Base-by-base conservation (phyloP, 2,113 vertebrate species). In the Gopherus flavomarginatus region DNA sequence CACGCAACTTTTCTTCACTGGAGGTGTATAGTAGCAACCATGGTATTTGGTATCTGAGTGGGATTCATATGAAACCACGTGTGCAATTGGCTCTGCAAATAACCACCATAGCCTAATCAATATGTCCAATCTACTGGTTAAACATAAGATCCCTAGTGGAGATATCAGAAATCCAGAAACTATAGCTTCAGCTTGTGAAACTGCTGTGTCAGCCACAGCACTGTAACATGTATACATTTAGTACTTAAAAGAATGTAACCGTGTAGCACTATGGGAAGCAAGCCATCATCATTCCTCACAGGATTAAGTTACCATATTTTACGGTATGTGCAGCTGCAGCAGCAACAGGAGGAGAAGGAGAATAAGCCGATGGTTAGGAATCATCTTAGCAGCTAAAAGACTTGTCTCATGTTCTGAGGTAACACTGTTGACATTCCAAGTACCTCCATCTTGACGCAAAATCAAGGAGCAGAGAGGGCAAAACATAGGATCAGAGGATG, bases 71-170 rank as follows among this genome's bases (percentile, higher is more conserved):
- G 87, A 96, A 94, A 42, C 90, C 0, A 1, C 26, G 59, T 89
- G 94, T 86, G 78, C 54, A 93, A 85, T 86, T 87, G 97, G 81
- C 94, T 94, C 59, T 94, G 88, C 85, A 96, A 96, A 96, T 92
- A 94, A 86, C 69, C 53, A 38, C 79, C 0, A 0, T 77, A 42
- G 75, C 93, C 93, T 90, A 92, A 96, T 97, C 96, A 90, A 92
- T 94, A 90, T 0, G 0, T 86, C 77, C 92, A 26, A 94, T 81
- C 81, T 65, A 9, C 81, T 69, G n/a, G n/a, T 92, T 97, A 83
- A 95, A 95, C 97, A 92, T 96, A 96, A 96, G 79, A 21, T 94
- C 11, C 83, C 53, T n/a, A 1, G 0, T 93, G 92, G 86, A 95
- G 81, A 88, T 90, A 88, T 0, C 84, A 75, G 44, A 81, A 78